These are phyloP conservation scores for Pterobdella sp. DNA, from an alignment of 2,888 invertebrate genomes.

Conservation along the genomic window DNA sequence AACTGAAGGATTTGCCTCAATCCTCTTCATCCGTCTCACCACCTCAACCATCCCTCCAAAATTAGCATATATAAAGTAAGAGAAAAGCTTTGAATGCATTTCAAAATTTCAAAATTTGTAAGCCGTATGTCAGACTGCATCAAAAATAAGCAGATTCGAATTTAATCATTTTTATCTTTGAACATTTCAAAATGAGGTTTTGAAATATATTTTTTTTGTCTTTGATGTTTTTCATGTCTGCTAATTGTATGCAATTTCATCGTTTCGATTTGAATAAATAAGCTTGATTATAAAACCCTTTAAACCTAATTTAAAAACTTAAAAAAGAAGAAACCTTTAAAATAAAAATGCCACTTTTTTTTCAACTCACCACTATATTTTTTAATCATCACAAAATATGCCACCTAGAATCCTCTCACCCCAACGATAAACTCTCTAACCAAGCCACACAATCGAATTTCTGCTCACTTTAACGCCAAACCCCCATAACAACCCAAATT, in stretches of 20 bases:
- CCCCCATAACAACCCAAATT: neutral
- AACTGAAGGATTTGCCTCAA: slow-evolving; percentile 84
- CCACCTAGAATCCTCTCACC: neutral
- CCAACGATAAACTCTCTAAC: neutral
- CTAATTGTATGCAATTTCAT: too few species aligned
- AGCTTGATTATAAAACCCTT: neutral
- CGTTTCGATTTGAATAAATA: neutral
- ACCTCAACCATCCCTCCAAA: slow-evolving; percentile 44
- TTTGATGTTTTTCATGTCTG: neutral
- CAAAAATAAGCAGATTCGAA: neutral
- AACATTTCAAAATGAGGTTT: too few species aligned
- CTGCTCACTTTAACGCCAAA: neutral
- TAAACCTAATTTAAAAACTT: neutral
- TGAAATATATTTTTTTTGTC: neutral
- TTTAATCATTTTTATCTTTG: too few species aligned
- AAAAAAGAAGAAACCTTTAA: neutral
- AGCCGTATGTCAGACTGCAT: neutral
- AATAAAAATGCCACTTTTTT: neutral
- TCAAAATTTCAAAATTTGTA: neutral
- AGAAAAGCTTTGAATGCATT: neutral
- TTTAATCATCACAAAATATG: neutral
- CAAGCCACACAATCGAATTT: neutral
- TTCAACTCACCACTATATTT: neutral
- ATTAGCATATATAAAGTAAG: slow-evolving; percentile 59
- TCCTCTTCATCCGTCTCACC: slow-evolving; percentile 62